Percentiles rank a stretch among this genome's conserved stretches.
Conservation (phyloP, 1,140 invertebrate species). For the Ptiloglossa arizonensis region DNA sequence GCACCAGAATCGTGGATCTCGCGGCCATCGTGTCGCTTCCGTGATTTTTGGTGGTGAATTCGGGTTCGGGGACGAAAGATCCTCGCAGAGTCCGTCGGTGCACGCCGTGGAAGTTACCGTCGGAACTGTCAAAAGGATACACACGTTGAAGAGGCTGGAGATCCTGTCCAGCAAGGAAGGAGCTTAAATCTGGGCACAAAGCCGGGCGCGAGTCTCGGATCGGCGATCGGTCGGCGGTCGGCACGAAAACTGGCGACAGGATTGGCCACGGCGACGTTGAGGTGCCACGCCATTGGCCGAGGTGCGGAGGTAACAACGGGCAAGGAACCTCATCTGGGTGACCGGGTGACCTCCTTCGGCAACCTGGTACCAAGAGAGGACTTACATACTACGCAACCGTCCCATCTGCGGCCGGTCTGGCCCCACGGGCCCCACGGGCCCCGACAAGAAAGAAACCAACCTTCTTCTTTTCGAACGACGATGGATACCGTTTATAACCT, state of each 20-base stretch:
- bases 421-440: background rate
- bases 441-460: conserved; percentile 10
- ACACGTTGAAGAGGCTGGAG: conserved; percentile 53
- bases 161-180: conserved; percentile 76
- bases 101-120: conserved; percentile 12
- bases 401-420: conserved; percentile 14
- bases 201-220: conserved; percentile 71
- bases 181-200: conserved; percentile 77
- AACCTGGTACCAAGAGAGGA: conserved; percentile 51
- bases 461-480: conserved; percentile 25
- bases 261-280: conserved; percentile 74
- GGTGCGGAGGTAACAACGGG: conserved; percentile 63
- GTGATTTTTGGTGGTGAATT: background rate
- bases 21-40: conserved; percentile 58
- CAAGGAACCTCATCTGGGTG: conserved; percentile 80
- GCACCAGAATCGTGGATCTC: conserved; percentile 64
- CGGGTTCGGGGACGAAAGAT: background rate
- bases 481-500: background rate
- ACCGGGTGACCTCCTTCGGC: conserved; percentile 78
- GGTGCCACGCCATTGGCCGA: conserved; percentile 60
- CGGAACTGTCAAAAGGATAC: conserved; percentile 46
- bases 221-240: conserved; percentile 61
- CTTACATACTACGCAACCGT: conserved; percentile 26
- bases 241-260: conserved; percentile 70
- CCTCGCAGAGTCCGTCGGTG: conserved; percentile 31